Evolutionary conservation across 2,113 vertebrate species (phyloP).

Genomic region (Gobio gobio): DNA sequence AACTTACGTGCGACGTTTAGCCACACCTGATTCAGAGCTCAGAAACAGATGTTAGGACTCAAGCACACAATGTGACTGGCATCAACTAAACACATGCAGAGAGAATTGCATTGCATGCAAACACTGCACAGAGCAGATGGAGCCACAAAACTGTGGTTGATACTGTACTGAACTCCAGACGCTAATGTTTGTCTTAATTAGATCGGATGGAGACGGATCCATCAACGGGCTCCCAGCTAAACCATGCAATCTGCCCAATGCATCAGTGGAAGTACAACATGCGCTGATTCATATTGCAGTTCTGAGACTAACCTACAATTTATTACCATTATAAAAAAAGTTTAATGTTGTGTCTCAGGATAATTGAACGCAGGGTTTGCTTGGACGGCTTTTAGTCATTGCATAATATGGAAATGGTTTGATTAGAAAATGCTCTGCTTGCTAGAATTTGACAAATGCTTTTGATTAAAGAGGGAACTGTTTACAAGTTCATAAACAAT

Average conservation of each 20-base stretch:
- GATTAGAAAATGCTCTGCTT: neutral
- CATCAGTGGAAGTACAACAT: slow-evolving; percentile 1
- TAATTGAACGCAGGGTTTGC: slow-evolving; percentile 10
- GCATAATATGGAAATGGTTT: slow-evolving; percentile 24
- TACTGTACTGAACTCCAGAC: slow-evolving; percentile 31
- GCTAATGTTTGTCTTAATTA: slow-evolving; percentile 38
- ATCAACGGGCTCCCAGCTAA: neutral
- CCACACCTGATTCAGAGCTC: slow-evolving; percentile 14
- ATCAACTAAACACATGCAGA: neutral
- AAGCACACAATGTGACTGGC: neutral
- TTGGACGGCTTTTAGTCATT: neutral
- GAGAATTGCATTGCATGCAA: slow-evolving; percentile 4
- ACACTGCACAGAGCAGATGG: too few relatives aligned
- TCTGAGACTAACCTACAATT: neutral
- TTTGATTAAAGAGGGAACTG: neutral
- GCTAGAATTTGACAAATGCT: neutral
- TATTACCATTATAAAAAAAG: slow-evolving; percentile 10
- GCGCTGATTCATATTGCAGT: slow-evolving; percentile 12
- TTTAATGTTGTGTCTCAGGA: neutral
- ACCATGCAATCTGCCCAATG: slow-evolving; percentile 1
- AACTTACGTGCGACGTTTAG: neutral
- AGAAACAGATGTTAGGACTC: slow-evolving; percentile 21
- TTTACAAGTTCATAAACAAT: neutral
- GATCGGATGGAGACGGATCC: slow-evolving; percentile 24
- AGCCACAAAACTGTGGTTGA: neutral